phyloP scores from a whole-genome alignment of 2,888 invertebrate species.

The Rhamphomyia laevipes region DNA sequence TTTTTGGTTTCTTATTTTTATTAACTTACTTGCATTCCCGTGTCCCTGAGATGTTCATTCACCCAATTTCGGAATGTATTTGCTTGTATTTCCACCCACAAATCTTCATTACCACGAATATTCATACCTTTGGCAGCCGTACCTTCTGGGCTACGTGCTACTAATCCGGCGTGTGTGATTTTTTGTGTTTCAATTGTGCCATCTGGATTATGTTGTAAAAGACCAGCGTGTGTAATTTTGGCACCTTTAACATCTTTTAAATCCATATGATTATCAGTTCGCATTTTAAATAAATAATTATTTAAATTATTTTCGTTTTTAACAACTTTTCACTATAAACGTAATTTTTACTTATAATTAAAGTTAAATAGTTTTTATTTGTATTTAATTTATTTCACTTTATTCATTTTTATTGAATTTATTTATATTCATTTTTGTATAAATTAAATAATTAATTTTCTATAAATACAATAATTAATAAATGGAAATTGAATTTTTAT shows the following conservation, averaged over 20 bases:
- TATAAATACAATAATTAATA: too few species aligned
- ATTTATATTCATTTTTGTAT: too few species aligned
- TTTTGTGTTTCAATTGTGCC: constrained; percentile 46
- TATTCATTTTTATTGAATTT: too few species aligned
- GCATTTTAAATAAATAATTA: too few species aligned
- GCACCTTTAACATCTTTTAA: constrained; percentile 41
- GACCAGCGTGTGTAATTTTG: constrained; percentile 47
- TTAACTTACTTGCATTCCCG: constrained; percentile 51
- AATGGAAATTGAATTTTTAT: too few species aligned
- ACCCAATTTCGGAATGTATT: constrained; percentile 97
- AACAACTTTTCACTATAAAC: too few species aligned
- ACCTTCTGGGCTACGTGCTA: constrained; percentile 84
- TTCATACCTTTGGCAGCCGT: constrained; percentile 93
- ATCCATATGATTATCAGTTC: constrained; percentile 24
- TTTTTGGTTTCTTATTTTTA: neutral
- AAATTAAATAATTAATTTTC: too few species aligned
- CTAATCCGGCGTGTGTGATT: constrained; percentile 64
- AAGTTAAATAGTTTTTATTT: too few species aligned
- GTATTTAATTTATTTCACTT: too few species aligned
- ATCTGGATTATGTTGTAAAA: constrained; percentile 45
- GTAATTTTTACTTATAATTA: too few species aligned
- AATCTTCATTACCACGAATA: constrained; percentile 86
- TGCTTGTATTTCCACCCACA: constrained; percentile 93
- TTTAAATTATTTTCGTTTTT: too few species aligned
- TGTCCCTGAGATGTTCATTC: constrained; percentile 75